Conservation (phyloP, 2,113 vertebrate species). For the Aphyosemion australe region DNA sequence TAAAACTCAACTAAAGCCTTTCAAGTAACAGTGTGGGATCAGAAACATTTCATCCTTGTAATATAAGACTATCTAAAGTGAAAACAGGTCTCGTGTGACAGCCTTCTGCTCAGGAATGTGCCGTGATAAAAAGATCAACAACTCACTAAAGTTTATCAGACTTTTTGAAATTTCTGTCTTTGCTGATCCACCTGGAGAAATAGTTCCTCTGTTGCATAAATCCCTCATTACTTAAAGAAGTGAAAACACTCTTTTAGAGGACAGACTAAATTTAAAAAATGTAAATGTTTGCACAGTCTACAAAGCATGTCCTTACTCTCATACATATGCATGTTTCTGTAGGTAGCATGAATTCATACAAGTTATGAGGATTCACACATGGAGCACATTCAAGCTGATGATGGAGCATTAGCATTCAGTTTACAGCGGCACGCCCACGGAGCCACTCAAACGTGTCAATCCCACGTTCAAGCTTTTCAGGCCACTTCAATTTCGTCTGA, state of each 20-base stretch:
- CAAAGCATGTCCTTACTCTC: constrained; percentile 14
- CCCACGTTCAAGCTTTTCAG: constrained; percentile 67
- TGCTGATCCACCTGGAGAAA: no score
- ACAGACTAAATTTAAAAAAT: background rate
- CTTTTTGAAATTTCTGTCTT: background rate
- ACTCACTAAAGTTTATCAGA: no score
- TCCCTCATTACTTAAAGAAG: background rate
- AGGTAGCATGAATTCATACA: constrained; percentile 38
- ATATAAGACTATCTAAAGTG: no score
- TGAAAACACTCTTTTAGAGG: constrained; percentile 1
- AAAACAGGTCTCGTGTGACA: no score
- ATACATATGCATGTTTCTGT: constrained; percentile 36
- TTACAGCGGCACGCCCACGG: constrained; percentile 42
- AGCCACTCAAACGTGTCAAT: constrained; percentile 70
- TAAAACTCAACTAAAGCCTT: no score
- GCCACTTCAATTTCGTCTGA: constrained; percentile 74
- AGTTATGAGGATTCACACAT: constrained; percentile 5
- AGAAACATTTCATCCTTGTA: no score
- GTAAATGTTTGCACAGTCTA: constrained; percentile 1
- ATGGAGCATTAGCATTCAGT: constrained; percentile 64
- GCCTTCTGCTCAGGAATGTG: no score
- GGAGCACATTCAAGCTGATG: constrained; percentile 16
- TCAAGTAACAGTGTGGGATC: no score
- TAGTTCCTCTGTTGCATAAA: no score
- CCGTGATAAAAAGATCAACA: no score